Conservation (phyloP, 2,888 invertebrate genomes). For the Aspidiotus rigidus region DNA sequence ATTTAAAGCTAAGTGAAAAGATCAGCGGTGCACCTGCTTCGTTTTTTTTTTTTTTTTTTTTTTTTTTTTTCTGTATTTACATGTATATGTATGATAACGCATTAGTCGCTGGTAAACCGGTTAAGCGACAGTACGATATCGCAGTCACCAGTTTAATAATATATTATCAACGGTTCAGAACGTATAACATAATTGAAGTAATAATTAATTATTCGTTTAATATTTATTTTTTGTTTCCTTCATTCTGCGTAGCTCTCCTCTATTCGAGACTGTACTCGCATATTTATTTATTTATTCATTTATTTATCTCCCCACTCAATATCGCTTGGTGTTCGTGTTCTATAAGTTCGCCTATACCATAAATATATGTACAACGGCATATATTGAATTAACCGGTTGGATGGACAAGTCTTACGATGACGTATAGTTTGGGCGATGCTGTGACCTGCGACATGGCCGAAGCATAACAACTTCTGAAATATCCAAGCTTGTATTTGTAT, state of each 20-base stretch:
- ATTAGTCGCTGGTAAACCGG: background rate
- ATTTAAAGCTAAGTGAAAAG: background rate
- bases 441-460: too few relatives aligned
- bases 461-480: too few relatives aligned
- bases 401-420: background rate
- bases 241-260: background rate
- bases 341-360: background rate
- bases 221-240: constrained; percentile 23
- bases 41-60: background rate
- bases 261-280: background rate
- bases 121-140: constrained; percentile 10
- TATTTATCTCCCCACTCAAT: background rate
- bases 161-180: constrained; percentile 31
- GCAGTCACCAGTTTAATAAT: constrained; percentile 31
- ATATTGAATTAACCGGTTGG: constrained; percentile 4
- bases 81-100: background rate
- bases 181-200: constrained; percentile 34
- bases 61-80: too few relatives aligned
- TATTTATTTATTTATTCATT: background rate
- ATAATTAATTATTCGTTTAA: constrained; percentile 33
- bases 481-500: too few relatives aligned
- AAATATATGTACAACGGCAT: background rate
- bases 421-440: background rate
- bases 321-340: background rate
- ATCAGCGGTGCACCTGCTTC: constrained; percentile 2